Conservation (phyloP, 2,888 invertebrate species). For the Parochlus steinenii region DNA sequence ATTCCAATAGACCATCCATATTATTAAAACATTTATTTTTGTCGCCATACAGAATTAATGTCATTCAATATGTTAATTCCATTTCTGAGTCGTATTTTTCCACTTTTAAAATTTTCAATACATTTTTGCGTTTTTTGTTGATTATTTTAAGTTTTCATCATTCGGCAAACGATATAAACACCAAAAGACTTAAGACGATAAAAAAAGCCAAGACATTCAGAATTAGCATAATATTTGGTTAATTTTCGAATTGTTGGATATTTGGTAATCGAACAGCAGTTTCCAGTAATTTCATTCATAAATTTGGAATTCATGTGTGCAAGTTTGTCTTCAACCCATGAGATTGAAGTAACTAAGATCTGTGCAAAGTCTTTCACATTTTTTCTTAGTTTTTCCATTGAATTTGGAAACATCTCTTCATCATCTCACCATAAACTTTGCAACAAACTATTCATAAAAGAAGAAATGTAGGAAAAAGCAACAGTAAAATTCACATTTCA, state of each 20-base stretch:
- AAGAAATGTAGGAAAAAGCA: no score
- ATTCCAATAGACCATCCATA: no score
- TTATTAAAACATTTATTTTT: no score
- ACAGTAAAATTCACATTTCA: no score
- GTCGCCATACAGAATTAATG: slow-evolving; percentile 10
- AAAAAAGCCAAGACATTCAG: no score
- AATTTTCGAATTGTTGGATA: neutral
- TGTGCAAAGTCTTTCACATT: no score
- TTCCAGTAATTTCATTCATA: neutral
- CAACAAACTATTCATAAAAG: no score
- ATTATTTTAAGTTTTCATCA: neutral
- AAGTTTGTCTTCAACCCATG: neutral
- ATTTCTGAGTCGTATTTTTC: neutral
- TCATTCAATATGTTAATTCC: neutral
- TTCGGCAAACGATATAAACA: neutral
- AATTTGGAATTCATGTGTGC: neutral
- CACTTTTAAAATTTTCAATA: neutral
- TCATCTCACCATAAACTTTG: no score
- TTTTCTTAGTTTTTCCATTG: no score
- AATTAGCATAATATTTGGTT: slow-evolving; percentile 4
- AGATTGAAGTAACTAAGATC: no score
- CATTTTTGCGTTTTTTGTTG: slow-evolving; percentile 1
- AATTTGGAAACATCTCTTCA: no score
- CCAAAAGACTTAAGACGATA: neutral
- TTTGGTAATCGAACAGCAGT: neutral